Evolutionary conservation across 2,113 vertebrate species (phyloP), one percentile per base, ranked within the genome.

Genomic region (Tricholaema leucomelas): DNA sequence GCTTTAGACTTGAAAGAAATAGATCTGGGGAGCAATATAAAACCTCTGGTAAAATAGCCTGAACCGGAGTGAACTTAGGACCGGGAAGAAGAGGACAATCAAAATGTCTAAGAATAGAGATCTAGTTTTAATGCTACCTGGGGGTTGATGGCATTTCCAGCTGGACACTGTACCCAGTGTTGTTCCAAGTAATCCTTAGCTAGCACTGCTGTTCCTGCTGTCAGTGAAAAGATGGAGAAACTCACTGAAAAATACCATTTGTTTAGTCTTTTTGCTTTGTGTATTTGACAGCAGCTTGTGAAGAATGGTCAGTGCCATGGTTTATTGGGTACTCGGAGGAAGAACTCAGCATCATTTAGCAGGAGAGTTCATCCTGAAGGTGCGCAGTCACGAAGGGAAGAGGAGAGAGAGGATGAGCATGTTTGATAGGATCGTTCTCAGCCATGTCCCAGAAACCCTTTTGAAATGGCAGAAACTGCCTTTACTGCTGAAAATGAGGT

Each of bases 71-170:
- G 81, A 79, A 30, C 71, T 85, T 46, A 69, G 64, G 74, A 25
- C 56, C 60, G 48, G 75, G 84, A 91, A 91, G 88, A 87, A 89
- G 72, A 81, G 59, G 33, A 85, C 84, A 89, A 44, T 84, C 55
- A 72, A 86, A 87, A 90, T 24, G 33, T 64, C 60, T 82, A 92
- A 94, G 66, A 87, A 82, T 85, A 85, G 91, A 80, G 42, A 77
- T 91, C n/a, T 74, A 18, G 75, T 71, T 79, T 84, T 78, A 73
- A 44, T 63, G 15, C 79, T 81, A 77, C 70, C 31, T 86, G 65
- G 25, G 40, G 25, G 10, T 8, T 87, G 88, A 92, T 93, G 86
- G 56, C 65, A 31, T 93, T 95, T 92, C 81, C 88, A 87, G 82
- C 86, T 96, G 86, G 71, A 42, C 14, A 5, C 33, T 58, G 42